A percentile compares a stretch with the other conserved stretches of the same genome.
Conservation (phyloP, 2,113 vertebrate species). For the Lates calcarifer region DNA sequence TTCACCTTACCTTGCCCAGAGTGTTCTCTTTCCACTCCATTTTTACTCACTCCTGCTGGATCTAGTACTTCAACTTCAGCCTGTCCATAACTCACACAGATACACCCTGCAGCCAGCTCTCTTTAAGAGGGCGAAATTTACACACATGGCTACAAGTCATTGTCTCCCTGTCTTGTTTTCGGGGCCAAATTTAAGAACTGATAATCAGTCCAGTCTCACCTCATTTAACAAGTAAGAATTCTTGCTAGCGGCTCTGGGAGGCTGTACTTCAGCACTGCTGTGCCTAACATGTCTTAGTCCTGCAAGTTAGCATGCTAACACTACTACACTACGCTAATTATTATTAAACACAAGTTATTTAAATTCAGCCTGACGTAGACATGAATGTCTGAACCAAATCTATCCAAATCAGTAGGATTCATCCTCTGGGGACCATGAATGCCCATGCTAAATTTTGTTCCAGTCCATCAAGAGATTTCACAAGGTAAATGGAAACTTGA, state of each 20-base stretch:
- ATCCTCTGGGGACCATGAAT: too few species aligned
- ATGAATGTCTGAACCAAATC: background rate
- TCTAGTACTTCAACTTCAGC: constrained; percentile 1
- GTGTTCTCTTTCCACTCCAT: constrained; percentile 8
- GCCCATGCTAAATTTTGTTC: too few species aligned
- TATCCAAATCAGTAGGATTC: too few species aligned
- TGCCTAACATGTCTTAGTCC: background rate
- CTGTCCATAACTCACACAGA: constrained; percentile 20
- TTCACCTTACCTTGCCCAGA: constrained; percentile 18
- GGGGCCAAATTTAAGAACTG: constrained; percentile 23
- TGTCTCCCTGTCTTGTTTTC: constrained; percentile 32
- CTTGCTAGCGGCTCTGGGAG: background rate
- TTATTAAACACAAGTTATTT: background rate
- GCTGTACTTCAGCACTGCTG: background rate
- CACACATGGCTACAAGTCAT: constrained; percentile 27
- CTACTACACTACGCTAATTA: constrained; percentile 12
- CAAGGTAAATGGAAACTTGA: too few species aligned
- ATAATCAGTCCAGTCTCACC: constrained; percentile 29
- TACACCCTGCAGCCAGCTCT: background rate
- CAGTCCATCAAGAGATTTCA: too few species aligned
- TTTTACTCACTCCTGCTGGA: constrained; percentile 26
- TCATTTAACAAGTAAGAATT: constrained; percentile 30
- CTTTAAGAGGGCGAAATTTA: constrained; percentile 22
- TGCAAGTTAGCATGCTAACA: constrained; percentile 2
- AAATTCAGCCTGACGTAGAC: background rate